Percentiles rank a stretch among this genome's conserved stretches.
These are phyloP conservation scores for Drosophila nigrodunni DNA, from an alignment of 1,140 invertebrate species.

Conservation along the genomic window DNA sequence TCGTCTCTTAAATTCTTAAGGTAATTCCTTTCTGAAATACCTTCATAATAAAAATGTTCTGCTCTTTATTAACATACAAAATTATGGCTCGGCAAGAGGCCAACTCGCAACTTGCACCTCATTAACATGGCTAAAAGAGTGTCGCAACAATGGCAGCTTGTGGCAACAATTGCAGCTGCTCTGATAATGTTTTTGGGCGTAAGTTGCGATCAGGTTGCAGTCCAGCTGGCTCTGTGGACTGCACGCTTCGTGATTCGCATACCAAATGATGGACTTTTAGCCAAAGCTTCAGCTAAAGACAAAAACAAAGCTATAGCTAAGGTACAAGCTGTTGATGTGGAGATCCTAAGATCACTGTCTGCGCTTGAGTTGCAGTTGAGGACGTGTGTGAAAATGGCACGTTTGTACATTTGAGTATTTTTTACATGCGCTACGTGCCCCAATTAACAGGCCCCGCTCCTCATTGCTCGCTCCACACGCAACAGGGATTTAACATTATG, in stretches of 20 bases:
- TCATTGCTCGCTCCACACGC: neutral
- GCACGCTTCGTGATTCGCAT: slow-evolving; percentile 44
- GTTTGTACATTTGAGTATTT: slow-evolving; percentile 76
- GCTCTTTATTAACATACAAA: neutral
- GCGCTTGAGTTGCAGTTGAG: slow-evolving; percentile 36
- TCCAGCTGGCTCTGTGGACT: slow-evolving; percentile 15
- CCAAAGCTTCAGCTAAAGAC: neutral
- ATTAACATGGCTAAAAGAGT: slow-evolving; percentile 51
- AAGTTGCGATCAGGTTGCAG: slow-evolving; percentile 16
- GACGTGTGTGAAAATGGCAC: slow-evolving; percentile 78
- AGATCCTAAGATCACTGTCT: slow-evolving; percentile 40
- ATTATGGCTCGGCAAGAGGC: slow-evolving; percentile 4
- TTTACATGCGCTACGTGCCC: slow-evolving; percentile 73
- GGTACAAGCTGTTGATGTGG: slow-evolving; percentile 10
- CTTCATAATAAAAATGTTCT: too few relatives aligned
- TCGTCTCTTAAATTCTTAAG: too few relatives aligned
- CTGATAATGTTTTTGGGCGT: neutral
- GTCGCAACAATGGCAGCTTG: slow-evolving; percentile 21
- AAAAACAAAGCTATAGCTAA: neutral
- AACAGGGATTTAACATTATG: slow-evolving; percentile 42
- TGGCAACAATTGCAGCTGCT: slow-evolving; percentile 20
- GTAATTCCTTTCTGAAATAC: too few relatives aligned
- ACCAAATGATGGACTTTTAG: slow-evolving; percentile 36
- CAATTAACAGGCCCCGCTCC: slow-evolving; percentile 54
- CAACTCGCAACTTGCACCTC: slow-evolving; percentile 36